These are phyloP conservation scores for Ctenoplectra terminalis DNA, from an alignment of 1,140 invertebrate genomes.

Conservation along the genomic window DNA sequence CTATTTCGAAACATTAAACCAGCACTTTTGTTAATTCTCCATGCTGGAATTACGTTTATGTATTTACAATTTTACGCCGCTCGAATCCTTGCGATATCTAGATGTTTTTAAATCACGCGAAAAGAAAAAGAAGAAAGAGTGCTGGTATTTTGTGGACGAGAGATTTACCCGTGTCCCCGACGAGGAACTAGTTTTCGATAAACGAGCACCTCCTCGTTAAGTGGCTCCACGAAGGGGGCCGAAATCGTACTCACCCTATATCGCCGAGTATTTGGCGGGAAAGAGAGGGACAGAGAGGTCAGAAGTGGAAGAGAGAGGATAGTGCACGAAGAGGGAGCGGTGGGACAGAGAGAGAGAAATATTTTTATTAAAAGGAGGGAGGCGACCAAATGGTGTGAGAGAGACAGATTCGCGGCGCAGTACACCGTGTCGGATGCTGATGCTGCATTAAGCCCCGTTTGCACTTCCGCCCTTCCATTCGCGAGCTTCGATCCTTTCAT, in stretches of 20 bases:
- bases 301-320: not conserved
- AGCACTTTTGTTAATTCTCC: slow-evolving; percentile 1
- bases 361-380: slow-evolving; percentile 67
- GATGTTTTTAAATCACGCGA: not conserved
- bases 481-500: slow-evolving; percentile 34
- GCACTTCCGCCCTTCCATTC: slow-evolving; percentile 59
- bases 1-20: not conserved
- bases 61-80: not conserved
- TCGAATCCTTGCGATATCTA: no score
- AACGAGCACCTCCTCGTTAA: slow-evolving; percentile 67
- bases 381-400: slow-evolving; percentile 35
- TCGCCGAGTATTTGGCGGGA: slow-evolving; percentile 8
- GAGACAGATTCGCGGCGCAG: slow-evolving; percentile 45
- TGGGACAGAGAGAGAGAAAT: slow-evolving; percentile 49
- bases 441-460: slow-evolving; percentile 65
- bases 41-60: no score
- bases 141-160: slow-evolving; percentile 41
- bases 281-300: slow-evolving; percentile 5
- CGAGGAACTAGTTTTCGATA: slow-evolving; percentile 67
- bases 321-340: not conserved
- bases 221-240: slow-evolving; percentile 60
- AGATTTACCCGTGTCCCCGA: slow-evolving; percentile 51
- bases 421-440: slow-evolving; percentile 52
- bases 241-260: slow-evolving; percentile 64
- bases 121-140: not conserved